Evolutionary conservation across 2,888 invertebrate species (phyloP).

Genomic region (Andrena praecox): DNA sequence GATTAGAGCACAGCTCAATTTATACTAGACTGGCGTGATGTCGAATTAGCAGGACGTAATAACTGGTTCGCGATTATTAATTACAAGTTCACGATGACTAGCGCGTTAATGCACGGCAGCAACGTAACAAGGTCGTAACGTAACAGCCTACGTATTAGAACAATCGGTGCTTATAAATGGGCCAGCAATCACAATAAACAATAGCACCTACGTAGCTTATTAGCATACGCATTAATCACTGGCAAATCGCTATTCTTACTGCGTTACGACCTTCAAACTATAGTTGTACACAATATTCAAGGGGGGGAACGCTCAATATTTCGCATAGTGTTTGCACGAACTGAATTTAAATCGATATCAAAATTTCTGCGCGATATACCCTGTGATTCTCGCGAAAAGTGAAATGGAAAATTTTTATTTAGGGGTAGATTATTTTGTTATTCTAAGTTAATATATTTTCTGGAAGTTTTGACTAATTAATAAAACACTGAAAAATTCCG

Average conservation of each 20-base stretch:
- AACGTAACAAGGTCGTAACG: constrained; percentile 28
- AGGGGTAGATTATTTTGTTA: too few species aligned
- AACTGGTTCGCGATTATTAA: constrained; percentile 15
- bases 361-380: background rate
- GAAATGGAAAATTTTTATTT: too few species aligned
- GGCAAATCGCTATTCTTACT: constrained; percentile 37
- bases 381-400: too few species aligned
- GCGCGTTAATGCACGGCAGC: constrained; percentile 1
- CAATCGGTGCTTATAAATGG: constrained; percentile 22
- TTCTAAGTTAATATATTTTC: too few species aligned
- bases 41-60: too few species aligned
- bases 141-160: constrained; percentile 20
- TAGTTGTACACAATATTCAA: constrained; percentile 10
- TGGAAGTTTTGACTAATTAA: too few species aligned
- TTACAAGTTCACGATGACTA: constrained; percentile 20
- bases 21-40: too few species aligned
- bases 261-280: constrained; percentile 37
- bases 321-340: background rate
- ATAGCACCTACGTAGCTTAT: constrained; percentile 26
- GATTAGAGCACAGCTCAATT: too few species aligned
- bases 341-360: constrained; percentile 16
- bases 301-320: background rate
- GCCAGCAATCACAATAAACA: constrained; percentile 31
- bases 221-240: constrained; percentile 45
- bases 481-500: too few species aligned